Conservation (phyloP, 1,140 invertebrate genomes). For the Coenobita brevimanus region DNA sequence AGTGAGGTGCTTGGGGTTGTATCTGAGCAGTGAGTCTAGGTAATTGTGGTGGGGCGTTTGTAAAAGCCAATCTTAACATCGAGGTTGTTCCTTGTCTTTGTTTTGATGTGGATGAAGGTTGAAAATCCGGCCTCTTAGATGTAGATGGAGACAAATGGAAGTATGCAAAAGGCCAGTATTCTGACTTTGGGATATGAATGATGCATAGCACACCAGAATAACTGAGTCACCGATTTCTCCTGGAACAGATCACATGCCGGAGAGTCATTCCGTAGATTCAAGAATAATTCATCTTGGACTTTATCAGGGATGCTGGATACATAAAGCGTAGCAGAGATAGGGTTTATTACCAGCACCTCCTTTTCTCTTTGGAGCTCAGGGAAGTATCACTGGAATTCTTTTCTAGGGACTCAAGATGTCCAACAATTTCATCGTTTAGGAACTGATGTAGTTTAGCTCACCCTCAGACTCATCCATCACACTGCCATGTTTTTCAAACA, state of each 20-base stretch:
- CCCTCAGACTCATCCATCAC: constrained; percentile 53
- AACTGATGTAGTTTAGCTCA: constrained; percentile 36
- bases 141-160: too few relatives aligned
- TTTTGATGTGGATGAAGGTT: too few relatives aligned
- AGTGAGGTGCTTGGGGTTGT: constrained; percentile 22
- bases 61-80: constrained; percentile 7
- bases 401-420: constrained; percentile 49
- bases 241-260: constrained; percentile 28
- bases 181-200: constrained; percentile 34
- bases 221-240: too few relatives aligned
- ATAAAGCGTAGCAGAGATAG: constrained; percentile 50
- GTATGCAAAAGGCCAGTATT: background rate
- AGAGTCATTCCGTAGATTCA: constrained; percentile 45
- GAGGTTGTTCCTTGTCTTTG: too few relatives aligned
- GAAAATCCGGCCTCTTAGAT: too few relatives aligned
- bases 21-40: constrained; percentile 22
- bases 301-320: constrained; percentile 50
- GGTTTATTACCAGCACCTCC: constrained; percentile 33
- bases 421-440: constrained; percentile 57
- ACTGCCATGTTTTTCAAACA: constrained; percentile 54
- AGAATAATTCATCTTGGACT: constrained; percentile 57
- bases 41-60: background rate
- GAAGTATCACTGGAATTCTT: constrained; percentile 60
- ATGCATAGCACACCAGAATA: too few relatives aligned
- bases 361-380: constrained; percentile 33